Base-by-base conservation (phyloP, 1,140 invertebrate genomes). In the Vollenhovia emeryi region DNA sequence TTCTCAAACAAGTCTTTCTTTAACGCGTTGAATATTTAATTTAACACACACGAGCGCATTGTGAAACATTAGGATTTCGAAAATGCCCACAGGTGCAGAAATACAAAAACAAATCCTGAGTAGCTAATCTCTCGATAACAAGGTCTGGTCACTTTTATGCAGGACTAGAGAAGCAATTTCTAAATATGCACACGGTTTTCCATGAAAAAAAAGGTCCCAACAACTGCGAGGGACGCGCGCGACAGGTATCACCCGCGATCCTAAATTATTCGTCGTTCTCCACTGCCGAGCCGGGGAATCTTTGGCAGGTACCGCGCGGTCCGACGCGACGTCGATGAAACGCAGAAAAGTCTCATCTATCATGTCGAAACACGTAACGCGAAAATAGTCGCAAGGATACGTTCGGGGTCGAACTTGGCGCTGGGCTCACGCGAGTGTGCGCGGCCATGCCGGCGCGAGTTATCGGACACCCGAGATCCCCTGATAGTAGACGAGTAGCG, bases 311-410 rank as follows among this genome's bases (percentile, higher is more conserved):
- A 36, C 33, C 64, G 80, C 69, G 86, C 86, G 75, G 60, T 74
- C 83, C 87, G 78, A 87, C 85, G 76, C 84, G 89, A 86, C 88
- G 91, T 91, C 86, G 91, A 90, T 87, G 91, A 93, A 93, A 93
- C 88, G 89, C 86, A 88, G 92, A 92, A 93, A 93, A 93, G 71
- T 94, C 92, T 91, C 93, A 93, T 93, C 91, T 92, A 92, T 93
- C 92, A 93, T 93, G 92, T 93, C 88, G 92, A 92, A 93, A 92
- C 85, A 85, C 86, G 87, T 92, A 88, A 89, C 78, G 90, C 92
- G 90, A 94, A 94, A 94, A 94, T 94, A 94, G 93, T 93, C 89
- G 87, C 93, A 94, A 94, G 93, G 93, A 94, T 94, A 90, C 69
- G 24, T 80, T 57, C 90, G 91, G 90, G 90, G 91, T 89, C 91